phyloP scores from a whole-genome alignment of 2,797 vertebrate species.

The Darevskia mixta region DNA sequence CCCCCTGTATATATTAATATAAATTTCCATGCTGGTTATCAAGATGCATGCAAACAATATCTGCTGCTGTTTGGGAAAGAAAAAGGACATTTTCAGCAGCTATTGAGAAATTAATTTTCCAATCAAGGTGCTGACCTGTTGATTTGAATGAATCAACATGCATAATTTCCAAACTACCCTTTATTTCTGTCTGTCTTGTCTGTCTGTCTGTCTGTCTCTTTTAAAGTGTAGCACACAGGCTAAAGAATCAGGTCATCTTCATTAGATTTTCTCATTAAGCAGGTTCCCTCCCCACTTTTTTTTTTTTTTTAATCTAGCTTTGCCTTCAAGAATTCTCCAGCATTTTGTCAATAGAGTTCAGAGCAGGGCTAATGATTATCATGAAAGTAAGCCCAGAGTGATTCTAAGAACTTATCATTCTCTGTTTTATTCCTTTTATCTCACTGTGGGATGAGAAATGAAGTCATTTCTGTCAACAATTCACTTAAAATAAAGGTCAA shows the following conservation, averaged over 20 bases:
- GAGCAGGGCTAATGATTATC: constrained; percentile 76
- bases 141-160: constrained; percentile 68
- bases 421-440: constrained; percentile 74
- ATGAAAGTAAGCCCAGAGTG: constrained; percentile 73
- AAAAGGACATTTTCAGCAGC: constrained; percentile 58
- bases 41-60: constrained; percentile 64
- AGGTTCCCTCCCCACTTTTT: constrained; percentile 33
- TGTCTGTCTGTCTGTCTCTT: not conserved
- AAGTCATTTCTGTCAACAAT: constrained; percentile 65
- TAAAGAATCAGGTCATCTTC: constrained; percentile 79
- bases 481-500: constrained; percentile 47
- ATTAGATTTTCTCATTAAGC: constrained; percentile 79
- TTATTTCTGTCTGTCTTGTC: not conserved
- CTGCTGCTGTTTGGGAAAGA: constrained; percentile 33
- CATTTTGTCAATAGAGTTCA: constrained; percentile 80
- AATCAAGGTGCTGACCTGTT: constrained; percentile 63
- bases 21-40: constrained; percentile 59
- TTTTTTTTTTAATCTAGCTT: constrained; percentile 71
- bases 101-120: constrained; percentile 64
- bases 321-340: constrained; percentile 72
- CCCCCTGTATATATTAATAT: constrained; percentile 58
- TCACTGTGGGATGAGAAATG: constrained; percentile 63
- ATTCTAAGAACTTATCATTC: constrained; percentile 74
- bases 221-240: constrained; percentile 59
- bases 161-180: constrained; percentile 71